Percentiles rank a stretch among this genome's conserved stretches.
These are phyloP conservation scores for Platysternon megacephalum DNA, from an alignment of 2,113 vertebrate species.

Conservation along the genomic window DNA sequence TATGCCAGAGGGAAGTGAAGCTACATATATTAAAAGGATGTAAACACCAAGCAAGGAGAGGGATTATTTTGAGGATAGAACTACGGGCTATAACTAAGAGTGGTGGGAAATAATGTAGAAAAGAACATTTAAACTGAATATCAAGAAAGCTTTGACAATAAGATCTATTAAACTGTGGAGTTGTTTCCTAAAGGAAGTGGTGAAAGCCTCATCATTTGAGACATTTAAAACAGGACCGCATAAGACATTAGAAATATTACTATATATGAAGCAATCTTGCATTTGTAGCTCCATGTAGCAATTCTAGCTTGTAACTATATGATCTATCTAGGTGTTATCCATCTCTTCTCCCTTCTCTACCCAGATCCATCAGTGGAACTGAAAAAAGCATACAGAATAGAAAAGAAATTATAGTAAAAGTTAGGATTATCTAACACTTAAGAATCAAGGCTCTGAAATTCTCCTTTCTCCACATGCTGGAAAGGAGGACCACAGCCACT, in stretches of 20 bases:
- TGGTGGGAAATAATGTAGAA: neutral
- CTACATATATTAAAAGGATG: neutral
- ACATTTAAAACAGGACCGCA: neutral
- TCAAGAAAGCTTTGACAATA: constrained; percentile 2
- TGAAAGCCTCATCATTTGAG: neutral
- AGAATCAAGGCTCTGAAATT: neutral
- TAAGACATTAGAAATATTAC: constrained; percentile 1
- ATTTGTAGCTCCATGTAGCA: neutral
- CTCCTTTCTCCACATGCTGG: neutral
- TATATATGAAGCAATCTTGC: neutral
- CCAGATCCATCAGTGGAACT: neutral
- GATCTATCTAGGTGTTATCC: neutral
- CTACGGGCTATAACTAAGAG: neutral
- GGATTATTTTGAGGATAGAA: constrained; percentile 21
- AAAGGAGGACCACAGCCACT: neutral
- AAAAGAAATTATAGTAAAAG: neutral
- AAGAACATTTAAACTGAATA: neutral
- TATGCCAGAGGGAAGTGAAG: constrained; percentile 12
- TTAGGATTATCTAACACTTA: neutral
- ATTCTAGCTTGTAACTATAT: neutral
- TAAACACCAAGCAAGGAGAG: neutral
- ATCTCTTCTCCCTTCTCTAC: neutral
- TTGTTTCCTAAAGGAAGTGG: constrained; percentile 1
- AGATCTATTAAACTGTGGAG: neutral
- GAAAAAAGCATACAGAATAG: neutral